Conservation (phyloP, 2,113 vertebrate species). For the Notechis scutatus region DNA sequence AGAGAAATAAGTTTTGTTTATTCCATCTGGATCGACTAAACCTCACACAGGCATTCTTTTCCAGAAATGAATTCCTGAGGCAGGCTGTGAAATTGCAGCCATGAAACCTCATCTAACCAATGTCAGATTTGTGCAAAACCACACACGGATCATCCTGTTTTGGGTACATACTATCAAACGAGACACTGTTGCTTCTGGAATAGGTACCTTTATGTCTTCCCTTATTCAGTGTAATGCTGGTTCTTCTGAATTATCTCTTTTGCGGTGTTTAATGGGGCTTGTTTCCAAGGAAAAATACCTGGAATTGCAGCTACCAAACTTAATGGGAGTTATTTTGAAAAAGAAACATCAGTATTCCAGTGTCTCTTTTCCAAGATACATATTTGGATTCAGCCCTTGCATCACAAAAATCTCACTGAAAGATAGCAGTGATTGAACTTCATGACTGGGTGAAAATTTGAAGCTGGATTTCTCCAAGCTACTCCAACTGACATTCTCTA, state of each 20-base stretch:
- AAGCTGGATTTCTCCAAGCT: neutral
- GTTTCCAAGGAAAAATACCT: neutral
- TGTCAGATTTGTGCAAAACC: neutral
- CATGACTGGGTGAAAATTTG: neutral
- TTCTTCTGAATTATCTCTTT: neutral
- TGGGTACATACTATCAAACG: neutral
- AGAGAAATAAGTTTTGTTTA: neutral
- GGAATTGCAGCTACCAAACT: neutral
- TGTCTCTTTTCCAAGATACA: neutral
- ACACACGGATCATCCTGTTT: neutral
- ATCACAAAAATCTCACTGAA: neutral
- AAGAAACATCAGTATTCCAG: neutral
- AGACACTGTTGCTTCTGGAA: neutral
- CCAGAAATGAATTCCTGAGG: conserved; percentile 4
- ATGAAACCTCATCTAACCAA: neutral
- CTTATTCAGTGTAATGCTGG: neutral
- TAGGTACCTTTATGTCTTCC: neutral
- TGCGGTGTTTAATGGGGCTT: neutral
- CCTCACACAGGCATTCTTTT: neutral
- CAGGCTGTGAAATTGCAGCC: neutral
- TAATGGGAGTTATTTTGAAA: neutral
- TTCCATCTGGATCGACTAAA: neutral
- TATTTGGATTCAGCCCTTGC: neutral
- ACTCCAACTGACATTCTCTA: neutral
- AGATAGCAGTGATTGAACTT: neutral